Percentiles rank a stretch among this genome's conserved stretches.
phyloP scores from a whole-genome alignment of 2,888 invertebrate species.

The Pristionchus entomophagus region DNA sequence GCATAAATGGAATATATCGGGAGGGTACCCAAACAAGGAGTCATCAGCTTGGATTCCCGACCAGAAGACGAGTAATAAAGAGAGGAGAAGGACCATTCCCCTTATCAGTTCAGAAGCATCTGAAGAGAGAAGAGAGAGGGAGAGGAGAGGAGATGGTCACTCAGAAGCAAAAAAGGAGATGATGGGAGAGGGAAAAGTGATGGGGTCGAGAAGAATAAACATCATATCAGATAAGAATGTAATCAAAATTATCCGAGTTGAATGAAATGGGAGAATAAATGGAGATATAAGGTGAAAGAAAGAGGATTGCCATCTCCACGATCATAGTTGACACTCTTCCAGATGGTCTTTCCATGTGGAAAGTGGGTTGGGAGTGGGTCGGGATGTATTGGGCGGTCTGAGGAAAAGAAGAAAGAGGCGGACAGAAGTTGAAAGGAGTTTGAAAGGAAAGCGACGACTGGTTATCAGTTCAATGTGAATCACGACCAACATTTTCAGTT shows the following conservation, averaged over 20 bases:
- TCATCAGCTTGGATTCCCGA: not conserved
- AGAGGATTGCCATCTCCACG: not conserved
- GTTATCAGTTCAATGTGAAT: conserved; percentile 18
- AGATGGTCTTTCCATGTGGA: not conserved
- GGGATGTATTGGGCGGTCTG: too few species aligned
- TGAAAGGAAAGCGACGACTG: conserved; percentile 11
- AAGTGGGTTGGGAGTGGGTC: not conserved
- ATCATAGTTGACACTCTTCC: not conserved
- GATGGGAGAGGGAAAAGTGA: not conserved
- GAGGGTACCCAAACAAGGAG: not conserved
- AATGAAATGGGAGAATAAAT: not conserved
- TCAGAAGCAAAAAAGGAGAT: not conserved
- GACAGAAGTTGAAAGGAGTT: conserved; percentile 33
- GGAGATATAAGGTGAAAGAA: not conserved
- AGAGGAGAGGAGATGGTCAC: not conserved
- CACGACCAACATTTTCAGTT: not conserved
- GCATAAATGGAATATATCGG: too few species aligned
- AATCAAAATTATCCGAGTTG: not conserved
- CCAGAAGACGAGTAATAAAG: not conserved
- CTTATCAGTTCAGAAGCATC: conserved; percentile 41
- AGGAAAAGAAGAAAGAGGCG: not conserved
- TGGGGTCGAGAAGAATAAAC: not conserved
- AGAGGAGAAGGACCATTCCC: not conserved
- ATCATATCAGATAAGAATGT: not conserved
- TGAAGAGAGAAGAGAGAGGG: not conserved